A percentile compares a stretch with the other conserved stretches of the same genome.
Evolutionary conservation across 1,140 invertebrate genomes (phyloP).

Genomic region (Diorhabda sublineata): DNA sequence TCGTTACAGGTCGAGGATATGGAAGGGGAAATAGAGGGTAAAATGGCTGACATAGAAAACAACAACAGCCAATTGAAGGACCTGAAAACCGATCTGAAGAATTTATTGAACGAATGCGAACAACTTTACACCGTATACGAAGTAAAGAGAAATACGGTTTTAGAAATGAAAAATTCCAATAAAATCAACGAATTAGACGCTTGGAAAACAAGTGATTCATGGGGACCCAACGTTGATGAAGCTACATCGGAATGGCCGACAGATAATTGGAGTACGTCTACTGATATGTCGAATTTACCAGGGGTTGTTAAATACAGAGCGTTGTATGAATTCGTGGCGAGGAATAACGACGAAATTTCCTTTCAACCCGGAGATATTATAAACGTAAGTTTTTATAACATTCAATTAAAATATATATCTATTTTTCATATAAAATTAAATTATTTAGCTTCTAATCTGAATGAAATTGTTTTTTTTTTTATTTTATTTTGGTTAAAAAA

Average conservation of each 20-base stretch:
- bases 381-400: constrained; percentile 54
- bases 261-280: constrained; percentile 44
- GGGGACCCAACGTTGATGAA: constrained; percentile 37
- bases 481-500: too few species aligned
- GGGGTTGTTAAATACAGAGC: constrained; percentile 77
- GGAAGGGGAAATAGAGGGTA: constrained; percentile 64
- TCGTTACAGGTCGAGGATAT: constrained; percentile 49
- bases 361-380: constrained; percentile 94
- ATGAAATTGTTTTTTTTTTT: too few species aligned
- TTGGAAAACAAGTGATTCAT: constrained; percentile 43
- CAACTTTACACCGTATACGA: constrained; percentile 50
- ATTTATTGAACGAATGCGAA: constrained; percentile 55
- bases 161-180: constrained; percentile 54
- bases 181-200: constrained; percentile 41
- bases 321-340: constrained; percentile 88
- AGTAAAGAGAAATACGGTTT: constrained; percentile 38
- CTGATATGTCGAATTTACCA: constrained; percentile 44
- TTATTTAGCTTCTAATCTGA: too few species aligned
- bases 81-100: constrained; percentile 53
- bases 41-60: constrained; percentile 77
- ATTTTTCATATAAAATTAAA: background rate
- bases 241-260: constrained; percentile 49
- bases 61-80: constrained; percentile 74
- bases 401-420: background rate
- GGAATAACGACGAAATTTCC: constrained; percentile 90